Evolutionary conservation across 2,888 invertebrate genomes (phyloP).

Genomic region (Hedychridium roseum): DNA sequence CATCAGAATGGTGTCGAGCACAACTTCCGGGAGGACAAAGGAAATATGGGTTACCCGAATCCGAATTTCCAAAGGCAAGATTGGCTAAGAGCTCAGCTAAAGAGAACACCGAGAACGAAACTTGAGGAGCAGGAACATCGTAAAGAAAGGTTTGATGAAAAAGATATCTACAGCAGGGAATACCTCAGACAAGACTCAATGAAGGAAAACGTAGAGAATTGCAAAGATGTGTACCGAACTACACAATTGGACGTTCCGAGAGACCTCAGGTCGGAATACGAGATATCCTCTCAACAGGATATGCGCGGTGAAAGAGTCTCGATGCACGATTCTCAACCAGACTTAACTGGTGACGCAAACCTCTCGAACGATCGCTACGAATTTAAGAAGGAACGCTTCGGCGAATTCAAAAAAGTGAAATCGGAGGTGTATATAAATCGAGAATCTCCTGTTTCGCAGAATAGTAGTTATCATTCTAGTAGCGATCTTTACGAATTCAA

Average conservation of each 20-base stretch:
- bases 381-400: slow-evolving; percentile 55
- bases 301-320: slow-evolving; percentile 49
- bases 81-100: slow-evolving; percentile 64
- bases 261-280: slow-evolving; percentile 41
- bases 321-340: slow-evolving; percentile 52
- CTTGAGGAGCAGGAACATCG: slow-evolving; percentile 56
- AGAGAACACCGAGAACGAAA: slow-evolving; percentile 57
- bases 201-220: slow-evolving; percentile 57
- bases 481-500: slow-evolving; percentile 52
- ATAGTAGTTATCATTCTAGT: slow-evolving; percentile 52
- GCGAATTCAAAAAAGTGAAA: slow-evolving; percentile 57
- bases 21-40: slow-evolving; percentile 44
- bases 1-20: slow-evolving; percentile 40
- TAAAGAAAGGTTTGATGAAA: slow-evolving; percentile 53
- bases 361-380: slow-evolving; percentile 42
- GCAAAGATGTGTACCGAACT: slow-evolving; percentile 51
- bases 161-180: slow-evolving; percentile 49
- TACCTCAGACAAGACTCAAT: slow-evolving; percentile 53
- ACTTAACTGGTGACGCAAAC: slow-evolving; percentile 44
- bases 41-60: slow-evolving; percentile 44
- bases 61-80: slow-evolving; percentile 66
- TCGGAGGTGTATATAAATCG: slow-evolving; percentile 53
- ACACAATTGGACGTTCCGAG: slow-evolving; percentile 37
- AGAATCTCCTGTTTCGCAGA: slow-evolving; percentile 57
- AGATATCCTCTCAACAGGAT: slow-evolving; percentile 51